These are phyloP conservation scores for Hemibagrus guttatus DNA, from an alignment of 2,797 vertebrate genomes.

Conservation along the genomic window DNA sequence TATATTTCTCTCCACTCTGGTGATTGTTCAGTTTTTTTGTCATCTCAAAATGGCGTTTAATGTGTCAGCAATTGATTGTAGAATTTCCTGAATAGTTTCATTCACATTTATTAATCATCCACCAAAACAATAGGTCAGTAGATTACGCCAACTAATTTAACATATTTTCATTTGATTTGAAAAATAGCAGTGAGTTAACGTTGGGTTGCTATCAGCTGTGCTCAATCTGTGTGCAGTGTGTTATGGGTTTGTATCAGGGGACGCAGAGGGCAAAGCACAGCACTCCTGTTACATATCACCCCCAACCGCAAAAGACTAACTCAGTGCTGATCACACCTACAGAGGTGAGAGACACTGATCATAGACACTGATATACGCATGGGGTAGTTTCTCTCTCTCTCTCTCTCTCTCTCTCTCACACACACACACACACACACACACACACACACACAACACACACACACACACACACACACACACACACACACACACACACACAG, in stretches of 20 bases:
- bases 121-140: background rate
- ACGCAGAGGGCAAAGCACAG: constrained; percentile 15
- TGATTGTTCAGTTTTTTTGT: background rate
- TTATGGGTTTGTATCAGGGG: constrained; percentile 25
- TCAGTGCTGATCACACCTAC: constrained; percentile 35
- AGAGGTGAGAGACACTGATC: constrained; percentile 49
- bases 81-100: background rate
- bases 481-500: background rate
- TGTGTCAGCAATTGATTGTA: background rate
- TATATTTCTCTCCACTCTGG: background rate
- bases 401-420: background rate
- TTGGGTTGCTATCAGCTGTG: constrained; percentile 34
- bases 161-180: background rate
- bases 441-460: background rate
- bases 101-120: background rate
- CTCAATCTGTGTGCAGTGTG: constrained; percentile 31
- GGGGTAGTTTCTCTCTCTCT: background rate
- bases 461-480: too few species aligned
- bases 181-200: constrained; percentile 7
- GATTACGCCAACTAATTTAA: too few species aligned
- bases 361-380: constrained; percentile 47
- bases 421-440: background rate
- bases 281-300: constrained; percentile 45
- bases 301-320: constrained; percentile 43
- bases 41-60: background rate